These are phyloP conservation scores for Anomalospiza imberbis DNA, from an alignment of 2,797 vertebrate genomes.

Conservation along the genomic window DNA sequence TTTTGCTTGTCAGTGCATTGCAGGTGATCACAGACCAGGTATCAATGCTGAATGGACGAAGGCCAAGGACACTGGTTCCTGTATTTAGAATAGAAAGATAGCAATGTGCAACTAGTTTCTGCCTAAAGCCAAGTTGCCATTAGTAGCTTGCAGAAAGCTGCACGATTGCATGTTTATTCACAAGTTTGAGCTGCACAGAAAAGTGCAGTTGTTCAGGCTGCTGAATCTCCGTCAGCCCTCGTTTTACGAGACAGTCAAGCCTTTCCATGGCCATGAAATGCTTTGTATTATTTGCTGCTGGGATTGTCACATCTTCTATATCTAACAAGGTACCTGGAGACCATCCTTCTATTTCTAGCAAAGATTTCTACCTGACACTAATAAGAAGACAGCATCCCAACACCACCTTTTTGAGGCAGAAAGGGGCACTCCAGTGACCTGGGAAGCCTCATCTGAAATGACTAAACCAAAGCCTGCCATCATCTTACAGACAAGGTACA, in stretches of 20 bases:
- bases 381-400: not conserved
- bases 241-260: not conserved
- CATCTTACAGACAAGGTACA: not conserved
- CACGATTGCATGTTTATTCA: not conserved
- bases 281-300: not conserved
- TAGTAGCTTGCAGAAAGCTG: not conserved
- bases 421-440: not conserved
- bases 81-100: not conserved
- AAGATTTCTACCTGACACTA: conserved; percentile 17
- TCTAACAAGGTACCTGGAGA: conserved; percentile 35
- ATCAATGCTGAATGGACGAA: not conserved
- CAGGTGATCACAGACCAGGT: not conserved
- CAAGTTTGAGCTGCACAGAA: not conserved
- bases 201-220: not conserved
- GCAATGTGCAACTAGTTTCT: not conserved
- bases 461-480: conserved; percentile 7
- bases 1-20: not conserved
- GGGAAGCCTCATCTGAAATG: not conserved
- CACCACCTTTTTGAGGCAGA: not conserved
- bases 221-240: not conserved
- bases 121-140: not conserved
- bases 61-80: not conserved
- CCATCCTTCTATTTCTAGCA: not conserved
- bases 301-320: not conserved
- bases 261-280: not conserved